Percentiles rank a stretch among this genome's conserved stretches.
Conservation (phyloP, 1,140 invertebrate genomes). For the Conus betulinus region DNA sequence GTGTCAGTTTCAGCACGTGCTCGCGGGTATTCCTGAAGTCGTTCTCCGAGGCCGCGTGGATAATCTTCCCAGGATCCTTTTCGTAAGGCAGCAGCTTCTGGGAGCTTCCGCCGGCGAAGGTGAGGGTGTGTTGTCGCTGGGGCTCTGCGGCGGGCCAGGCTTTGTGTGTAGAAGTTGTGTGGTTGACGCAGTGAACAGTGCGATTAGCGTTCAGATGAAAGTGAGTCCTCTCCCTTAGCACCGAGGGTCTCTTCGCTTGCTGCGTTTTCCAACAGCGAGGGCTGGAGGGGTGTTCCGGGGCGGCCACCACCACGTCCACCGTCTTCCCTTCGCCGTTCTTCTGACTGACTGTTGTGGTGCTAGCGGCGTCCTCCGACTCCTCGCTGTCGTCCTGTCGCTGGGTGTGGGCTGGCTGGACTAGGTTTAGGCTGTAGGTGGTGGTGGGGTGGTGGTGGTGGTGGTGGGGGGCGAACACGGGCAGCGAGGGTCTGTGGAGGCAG, state of each 20-base stretch:
- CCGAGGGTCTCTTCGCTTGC: neutral
- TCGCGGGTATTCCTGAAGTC: constrained; percentile 64
- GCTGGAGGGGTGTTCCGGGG: neutral
- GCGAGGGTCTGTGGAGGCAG: neutral
- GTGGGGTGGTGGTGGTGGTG: neutral
- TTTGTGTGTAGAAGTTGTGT: neutral
- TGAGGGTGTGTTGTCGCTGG: neutral
- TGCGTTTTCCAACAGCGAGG: neutral
- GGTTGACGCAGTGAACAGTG: too few species aligned
- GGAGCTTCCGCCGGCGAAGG: neutral
- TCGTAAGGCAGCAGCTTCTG: constrained; percentile 23
- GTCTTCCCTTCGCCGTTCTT: neutral
- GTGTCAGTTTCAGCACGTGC: constrained; percentile 57
- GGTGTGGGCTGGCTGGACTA: too few species aligned
- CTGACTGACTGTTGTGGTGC: neutral
- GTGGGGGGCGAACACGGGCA: neutral
- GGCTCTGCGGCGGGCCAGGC: neutral
- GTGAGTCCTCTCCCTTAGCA: neutral
- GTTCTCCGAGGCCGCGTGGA: constrained; percentile 50
- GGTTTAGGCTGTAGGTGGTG: too few species aligned
- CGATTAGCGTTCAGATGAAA: too few species aligned
- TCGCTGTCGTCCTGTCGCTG: neutral
- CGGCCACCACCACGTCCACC: neutral
- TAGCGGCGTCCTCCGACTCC: neutral
- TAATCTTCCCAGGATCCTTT: constrained; percentile 46